Conservation (phyloP, 2,113 vertebrate genomes). For the Xiphophorus couchianus region DNA sequence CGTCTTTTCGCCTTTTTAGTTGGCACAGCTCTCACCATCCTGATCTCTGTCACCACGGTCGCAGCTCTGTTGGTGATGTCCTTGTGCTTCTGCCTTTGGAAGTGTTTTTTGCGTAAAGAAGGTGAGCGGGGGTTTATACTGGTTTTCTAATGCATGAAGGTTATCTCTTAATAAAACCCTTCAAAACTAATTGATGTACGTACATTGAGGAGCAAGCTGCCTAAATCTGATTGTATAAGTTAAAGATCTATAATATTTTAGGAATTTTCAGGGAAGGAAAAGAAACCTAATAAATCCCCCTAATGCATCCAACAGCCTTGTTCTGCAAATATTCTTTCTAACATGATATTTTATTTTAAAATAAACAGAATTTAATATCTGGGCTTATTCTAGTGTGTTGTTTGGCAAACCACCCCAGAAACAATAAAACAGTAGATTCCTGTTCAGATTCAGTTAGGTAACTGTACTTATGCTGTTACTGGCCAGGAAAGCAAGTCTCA, state of each 20-base stretch:
- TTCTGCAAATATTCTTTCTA: not conserved
- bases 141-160: not conserved
- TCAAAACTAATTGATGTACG: not conserved
- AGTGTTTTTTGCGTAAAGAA: slow-evolving; percentile 82
- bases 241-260: not conserved
- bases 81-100: slow-evolving; percentile 84
- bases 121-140: slow-evolving; percentile 51
- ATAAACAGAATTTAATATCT: slow-evolving; percentile 8
- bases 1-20: slow-evolving; percentile 58
- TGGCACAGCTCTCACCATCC: slow-evolving; percentile 80
- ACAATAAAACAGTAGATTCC: not conserved
- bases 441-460: not conserved
- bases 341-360: slow-evolving; percentile 2
- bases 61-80: slow-evolving; percentile 81
- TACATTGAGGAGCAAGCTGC: not conserved
- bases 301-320: not conserved
- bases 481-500: slow-evolving; percentile 1
- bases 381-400: not conserved
- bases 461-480: not conserved
- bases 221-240: not conserved
- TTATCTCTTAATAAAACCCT: not conserved
- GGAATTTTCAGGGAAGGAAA: not conserved
- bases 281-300: not conserved
- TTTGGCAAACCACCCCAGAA: slow-evolving; percentile 19
- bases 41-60: slow-evolving; percentile 82